Evolutionary conservation across 1,140 invertebrate species (phyloP).

Genomic region (Pygmarrhopalites habei): DNA sequence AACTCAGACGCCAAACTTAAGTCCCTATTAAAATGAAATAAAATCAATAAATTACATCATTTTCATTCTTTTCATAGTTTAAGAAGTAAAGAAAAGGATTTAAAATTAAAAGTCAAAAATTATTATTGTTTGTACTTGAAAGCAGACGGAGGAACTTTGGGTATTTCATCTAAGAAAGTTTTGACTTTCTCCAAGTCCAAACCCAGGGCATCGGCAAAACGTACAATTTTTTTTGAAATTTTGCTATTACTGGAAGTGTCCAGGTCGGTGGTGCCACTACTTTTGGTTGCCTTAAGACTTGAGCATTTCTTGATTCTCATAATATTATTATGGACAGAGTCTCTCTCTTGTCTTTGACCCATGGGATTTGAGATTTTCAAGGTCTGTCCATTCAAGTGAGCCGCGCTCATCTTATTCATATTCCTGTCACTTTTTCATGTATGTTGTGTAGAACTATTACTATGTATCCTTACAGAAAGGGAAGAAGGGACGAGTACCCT

Average conservation of each 20-base stretch:
- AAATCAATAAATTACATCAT: not conserved
- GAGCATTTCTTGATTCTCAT: constrained; percentile 7
- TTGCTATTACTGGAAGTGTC: not conserved
- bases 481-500: too few species aligned
- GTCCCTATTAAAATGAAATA: not conserved
- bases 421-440: too few species aligned
- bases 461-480: too few species aligned
- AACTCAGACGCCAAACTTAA: constrained; percentile 1
- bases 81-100: too few species aligned
- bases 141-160: constrained; percentile 76
- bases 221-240: constrained; percentile 75
- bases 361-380: too few species aligned
- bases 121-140: too few species aligned
- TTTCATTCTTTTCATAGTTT: not conserved
- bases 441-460: too few species aligned
- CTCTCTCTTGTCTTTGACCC: too few species aligned
- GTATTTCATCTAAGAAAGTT: constrained; percentile 81
- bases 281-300: not conserved
- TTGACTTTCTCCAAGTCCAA: constrained; percentile 84
- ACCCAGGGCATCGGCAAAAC: constrained; percentile 89
- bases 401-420: too few species aligned
- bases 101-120: too few species aligned
- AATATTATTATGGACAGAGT: too few species aligned
- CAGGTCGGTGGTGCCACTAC: not conserved
- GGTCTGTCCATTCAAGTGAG: too few species aligned